Evolutionary conservation across 2,113 vertebrate genomes (phyloP).

Genomic region (Promerops cafer): DNA sequence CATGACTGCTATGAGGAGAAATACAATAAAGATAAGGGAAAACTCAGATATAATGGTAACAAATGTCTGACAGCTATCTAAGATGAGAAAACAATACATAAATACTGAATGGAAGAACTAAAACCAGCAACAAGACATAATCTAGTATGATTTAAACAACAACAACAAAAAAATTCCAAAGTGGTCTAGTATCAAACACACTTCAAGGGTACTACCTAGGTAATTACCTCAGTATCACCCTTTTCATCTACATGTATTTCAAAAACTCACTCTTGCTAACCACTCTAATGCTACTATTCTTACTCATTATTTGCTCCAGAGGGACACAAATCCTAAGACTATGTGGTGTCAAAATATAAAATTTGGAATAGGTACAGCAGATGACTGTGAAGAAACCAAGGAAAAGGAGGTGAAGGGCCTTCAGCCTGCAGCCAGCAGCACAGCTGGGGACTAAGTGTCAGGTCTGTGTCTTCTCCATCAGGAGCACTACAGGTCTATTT

Average conservation of each 20-base stretch:
- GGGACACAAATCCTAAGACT: not conserved
- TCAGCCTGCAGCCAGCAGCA: not conserved
- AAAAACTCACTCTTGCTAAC: not conserved
- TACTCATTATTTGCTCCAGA: not conserved
- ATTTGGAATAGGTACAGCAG: not conserved
- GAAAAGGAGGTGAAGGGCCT: not conserved
- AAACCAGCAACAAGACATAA: not conserved
- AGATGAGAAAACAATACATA: not conserved
- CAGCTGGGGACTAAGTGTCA: fast-evolving
- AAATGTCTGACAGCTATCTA: not conserved
- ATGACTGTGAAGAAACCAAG: not conserved
- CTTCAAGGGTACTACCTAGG: not conserved
- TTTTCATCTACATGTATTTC: not conserved
- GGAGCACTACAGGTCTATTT: not conserved
- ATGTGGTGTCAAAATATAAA: not conserved
- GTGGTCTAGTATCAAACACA: not conserved
- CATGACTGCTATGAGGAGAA: not conserved
- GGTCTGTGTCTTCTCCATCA: fast-evolving
- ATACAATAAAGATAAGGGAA: not conserved
- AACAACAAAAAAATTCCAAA: not conserved
- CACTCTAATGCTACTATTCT: not conserved
- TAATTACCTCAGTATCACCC: not conserved
- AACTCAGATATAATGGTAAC: not conserved
- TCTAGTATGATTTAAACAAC: not conserved
- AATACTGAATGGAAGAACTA: not conserved